A percentile compares a stretch with the other conserved stretches of the same genome.
Evolutionary conservation across 2,888 invertebrate species (phyloP).

Genomic region (Apamea monoglypha): DNA sequence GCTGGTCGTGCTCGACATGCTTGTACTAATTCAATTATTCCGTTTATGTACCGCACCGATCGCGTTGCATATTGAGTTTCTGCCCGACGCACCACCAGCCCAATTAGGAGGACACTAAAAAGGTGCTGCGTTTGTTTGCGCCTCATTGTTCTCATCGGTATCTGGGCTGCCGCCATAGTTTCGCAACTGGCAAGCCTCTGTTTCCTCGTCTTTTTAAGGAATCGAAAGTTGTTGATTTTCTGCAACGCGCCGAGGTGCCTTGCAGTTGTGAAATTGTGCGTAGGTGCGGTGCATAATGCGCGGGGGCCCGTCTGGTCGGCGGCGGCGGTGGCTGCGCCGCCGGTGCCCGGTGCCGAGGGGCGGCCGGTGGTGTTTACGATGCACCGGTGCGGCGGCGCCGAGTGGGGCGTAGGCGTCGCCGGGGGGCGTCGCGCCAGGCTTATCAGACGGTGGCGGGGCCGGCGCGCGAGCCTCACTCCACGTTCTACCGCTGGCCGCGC

Average conservation of each 20-base stretch:
- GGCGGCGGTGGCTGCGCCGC: slow-evolving; percentile 71
- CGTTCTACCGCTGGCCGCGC: slow-evolving; percentile 86
- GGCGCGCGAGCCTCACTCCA: slow-evolving; percentile 89
- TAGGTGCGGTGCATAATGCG: slow-evolving; percentile 86
- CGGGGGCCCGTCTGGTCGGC: slow-evolving; percentile 85
- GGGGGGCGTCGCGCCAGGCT: slow-evolving; percentile 90
- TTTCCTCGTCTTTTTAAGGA: slow-evolving; percentile 89
- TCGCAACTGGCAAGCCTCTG: slow-evolving; percentile 78
- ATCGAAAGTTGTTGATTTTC: slow-evolving; percentile 88
- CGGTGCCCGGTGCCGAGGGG: slow-evolving; percentile 82
- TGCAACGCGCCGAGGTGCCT: slow-evolving; percentile 74
- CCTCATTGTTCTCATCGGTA: slow-evolving; percentile 86
- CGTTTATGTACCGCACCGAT: slow-evolving; percentile 85
- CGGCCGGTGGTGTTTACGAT: slow-evolving; percentile 86
- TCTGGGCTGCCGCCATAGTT: slow-evolving; percentile 84
- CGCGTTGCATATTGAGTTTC: slow-evolving; percentile 88
- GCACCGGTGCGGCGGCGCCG: slow-evolving; percentile 85
- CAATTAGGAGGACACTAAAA: slow-evolving; percentile 89
- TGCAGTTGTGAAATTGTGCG: slow-evolving; percentile 87
- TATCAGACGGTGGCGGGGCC: slow-evolving; percentile 90
- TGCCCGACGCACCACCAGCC: slow-evolving; percentile 82
- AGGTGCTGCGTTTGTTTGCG: slow-evolving; percentile 85
- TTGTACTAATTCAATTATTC: slow-evolving; percentile 88
- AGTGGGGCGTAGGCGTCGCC: slow-evolving; percentile 90
- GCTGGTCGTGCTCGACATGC: slow-evolving; percentile 80